Evolutionary conservation across 2,113 vertebrate species (phyloP).

Genomic region (Oostethus manadensis): DNA sequence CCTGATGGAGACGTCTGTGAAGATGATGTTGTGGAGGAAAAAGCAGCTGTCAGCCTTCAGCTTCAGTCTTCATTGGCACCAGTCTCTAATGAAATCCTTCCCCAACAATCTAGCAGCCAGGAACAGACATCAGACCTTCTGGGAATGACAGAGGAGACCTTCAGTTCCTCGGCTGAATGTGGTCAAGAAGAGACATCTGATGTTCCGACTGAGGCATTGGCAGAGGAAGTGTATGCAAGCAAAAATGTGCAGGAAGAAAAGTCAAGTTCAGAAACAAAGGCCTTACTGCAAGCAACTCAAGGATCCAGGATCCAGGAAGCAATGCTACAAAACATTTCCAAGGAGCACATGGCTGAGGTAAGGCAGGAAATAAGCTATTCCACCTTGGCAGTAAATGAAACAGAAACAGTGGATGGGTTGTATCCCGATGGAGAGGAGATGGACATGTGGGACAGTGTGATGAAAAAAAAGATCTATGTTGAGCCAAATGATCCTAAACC

Average conservation of each 20-base stretch:
- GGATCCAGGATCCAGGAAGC: slow-evolving; percentile 37
- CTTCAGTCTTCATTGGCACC: slow-evolving; percentile 19
- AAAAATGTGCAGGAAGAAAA: slow-evolving; percentile 20
- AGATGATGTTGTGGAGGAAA: too few species aligned
- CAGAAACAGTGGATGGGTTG: slow-evolving; percentile 41
- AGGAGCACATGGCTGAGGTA: slow-evolving; percentile 4
- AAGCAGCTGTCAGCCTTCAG: slow-evolving; percentile 13
- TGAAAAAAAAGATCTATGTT: slow-evolving; percentile 34
- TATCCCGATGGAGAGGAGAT: slow-evolving; percentile 61
- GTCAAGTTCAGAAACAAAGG: slow-evolving; percentile 41
- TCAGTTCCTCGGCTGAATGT: slow-evolving; percentile 9
- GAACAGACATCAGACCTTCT: neutral
- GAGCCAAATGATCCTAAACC: slow-evolving; percentile 7
- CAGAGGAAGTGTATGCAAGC: slow-evolving; percentile 8
- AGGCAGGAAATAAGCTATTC: neutral
- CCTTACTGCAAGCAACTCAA: slow-evolving; percentile 21
- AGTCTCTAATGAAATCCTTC: neutral
- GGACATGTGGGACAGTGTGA: slow-evolving; percentile 60
- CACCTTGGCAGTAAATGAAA: neutral
- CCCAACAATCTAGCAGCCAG: neutral
- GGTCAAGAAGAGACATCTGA: neutral
- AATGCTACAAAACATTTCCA: neutral
- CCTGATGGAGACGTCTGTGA: neutral
- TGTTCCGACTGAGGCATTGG: slow-evolving; percentile 4
- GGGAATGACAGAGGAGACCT: neutral